Percentiles rank a stretch among this genome's conserved stretches.
Conservation (phyloP, 2,113 vertebrate genomes). For the Melanerpes formicivorus region DNA sequence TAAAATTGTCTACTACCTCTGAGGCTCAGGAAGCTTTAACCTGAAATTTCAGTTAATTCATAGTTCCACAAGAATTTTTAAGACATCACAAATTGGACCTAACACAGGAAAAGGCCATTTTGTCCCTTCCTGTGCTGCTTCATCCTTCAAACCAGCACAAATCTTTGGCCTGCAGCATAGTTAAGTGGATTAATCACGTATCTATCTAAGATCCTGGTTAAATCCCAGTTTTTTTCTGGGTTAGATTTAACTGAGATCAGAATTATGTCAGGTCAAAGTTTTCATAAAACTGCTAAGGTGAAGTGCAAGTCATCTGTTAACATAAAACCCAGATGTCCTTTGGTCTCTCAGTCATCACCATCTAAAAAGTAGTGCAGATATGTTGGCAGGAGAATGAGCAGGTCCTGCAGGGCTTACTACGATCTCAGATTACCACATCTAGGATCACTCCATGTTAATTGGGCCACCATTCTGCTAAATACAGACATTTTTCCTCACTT, state of each 20-base stretch:
- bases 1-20: not conserved
- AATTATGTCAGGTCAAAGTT: not conserved
- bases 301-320: not conserved
- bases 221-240: not conserved
- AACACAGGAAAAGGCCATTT: not conserved
- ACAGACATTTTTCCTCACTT: not conserved
- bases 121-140: not conserved
- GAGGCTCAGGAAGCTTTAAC: not conserved
- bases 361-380: not conserved
- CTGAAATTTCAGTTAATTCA: not conserved
- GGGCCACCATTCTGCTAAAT: not conserved
- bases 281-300: accelerated
- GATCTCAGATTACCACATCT: not conserved
- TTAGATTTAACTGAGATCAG: not conserved
- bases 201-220: not conserved
- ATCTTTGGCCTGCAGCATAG: not conserved
- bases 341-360: not conserved
- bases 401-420: not conserved
- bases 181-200: not conserved
- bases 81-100: not conserved
- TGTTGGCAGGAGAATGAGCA: not conserved
- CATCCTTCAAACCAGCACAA: not conserved
- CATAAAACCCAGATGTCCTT: not conserved
- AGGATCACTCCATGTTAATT: not conserved
- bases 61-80: not conserved